Evolutionary conservation across 2,113 vertebrate genomes (phyloP).

Genomic region (Oceanodroma tethys): DNA sequence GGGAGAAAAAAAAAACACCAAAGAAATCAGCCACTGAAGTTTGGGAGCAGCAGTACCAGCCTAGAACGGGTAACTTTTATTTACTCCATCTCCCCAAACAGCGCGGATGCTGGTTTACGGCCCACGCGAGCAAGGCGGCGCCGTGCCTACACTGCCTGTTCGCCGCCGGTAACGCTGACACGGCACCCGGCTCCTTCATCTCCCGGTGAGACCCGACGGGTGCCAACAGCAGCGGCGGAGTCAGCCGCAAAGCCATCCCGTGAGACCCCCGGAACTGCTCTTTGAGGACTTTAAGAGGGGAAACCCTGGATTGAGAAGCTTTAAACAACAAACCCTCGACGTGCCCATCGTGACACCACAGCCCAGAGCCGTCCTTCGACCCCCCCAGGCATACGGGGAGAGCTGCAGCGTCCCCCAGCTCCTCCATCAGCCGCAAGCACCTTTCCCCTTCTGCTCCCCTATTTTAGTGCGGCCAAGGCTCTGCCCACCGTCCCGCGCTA

Average conservation of each 20-base stretch:
- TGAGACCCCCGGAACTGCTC: neutral
- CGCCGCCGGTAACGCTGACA: rapidly evolving
- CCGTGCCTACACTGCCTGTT: neutral
- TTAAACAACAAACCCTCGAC: rapidly evolving
- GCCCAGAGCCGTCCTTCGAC: neutral
- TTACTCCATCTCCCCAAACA: rapidly evolving
- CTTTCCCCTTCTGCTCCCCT: too few species aligned
- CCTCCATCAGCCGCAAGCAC: rapidly evolving
- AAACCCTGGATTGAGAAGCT: neutral
- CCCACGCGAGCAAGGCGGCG: rapidly evolving
- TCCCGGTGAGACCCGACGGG: rapidly evolving
- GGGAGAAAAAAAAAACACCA: neutral
- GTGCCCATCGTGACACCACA: rapidly evolving
- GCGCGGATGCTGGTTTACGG: neutral
- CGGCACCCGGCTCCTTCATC: neutral
- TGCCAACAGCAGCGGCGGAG: neutral
- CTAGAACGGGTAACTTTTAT: rapidly evolving
- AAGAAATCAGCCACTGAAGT: neutral
- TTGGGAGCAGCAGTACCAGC: neutral
- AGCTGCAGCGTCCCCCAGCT: neutral
- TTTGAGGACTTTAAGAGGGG: neutral
- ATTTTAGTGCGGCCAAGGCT: neutral
- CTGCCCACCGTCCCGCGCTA: neutral
- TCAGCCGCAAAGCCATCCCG: too few species aligned
- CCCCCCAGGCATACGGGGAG: neutral